These are phyloP conservation scores for Ecdyonurus torrentis DNA, from an alignment of 2,888 invertebrate species.

Conservation along the genomic window DNA sequence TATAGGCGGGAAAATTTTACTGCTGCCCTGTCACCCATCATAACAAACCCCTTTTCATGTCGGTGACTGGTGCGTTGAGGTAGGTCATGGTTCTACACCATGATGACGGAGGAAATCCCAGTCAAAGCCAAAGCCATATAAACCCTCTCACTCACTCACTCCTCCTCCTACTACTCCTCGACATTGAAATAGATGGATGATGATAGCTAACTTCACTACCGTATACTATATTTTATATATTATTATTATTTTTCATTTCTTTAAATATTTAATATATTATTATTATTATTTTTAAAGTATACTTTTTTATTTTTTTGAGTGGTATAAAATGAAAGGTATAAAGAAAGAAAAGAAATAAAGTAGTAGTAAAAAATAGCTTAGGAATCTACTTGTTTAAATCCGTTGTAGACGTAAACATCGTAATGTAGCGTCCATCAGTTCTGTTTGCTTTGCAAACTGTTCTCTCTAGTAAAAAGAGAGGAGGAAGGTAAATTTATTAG, in stretches of 20 bases:
- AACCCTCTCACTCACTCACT: no score
- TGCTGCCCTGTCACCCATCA: background rate
- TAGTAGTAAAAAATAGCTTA: background rate
- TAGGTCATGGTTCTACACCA: background rate
- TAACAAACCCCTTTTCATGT: background rate
- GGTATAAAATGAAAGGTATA: no score
- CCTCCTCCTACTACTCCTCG: no score
- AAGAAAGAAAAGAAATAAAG: background rate
- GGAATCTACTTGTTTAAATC: background rate
- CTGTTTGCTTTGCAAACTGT: no score
- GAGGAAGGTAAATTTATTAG: no score
- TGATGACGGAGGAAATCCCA: background rate
- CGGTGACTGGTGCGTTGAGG: background rate
- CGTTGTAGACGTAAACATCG: background rate
- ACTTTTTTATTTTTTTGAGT: no score
- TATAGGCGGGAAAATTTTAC: background rate
- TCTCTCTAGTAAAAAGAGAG: no score
- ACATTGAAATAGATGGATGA: background rate
- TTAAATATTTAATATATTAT: background rate
- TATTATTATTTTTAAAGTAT: background rate
- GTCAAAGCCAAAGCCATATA: background rate
- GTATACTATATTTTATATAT: no score
- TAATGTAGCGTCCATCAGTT: no score
- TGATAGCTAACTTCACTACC: background rate
- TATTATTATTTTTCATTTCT: background rate